Evolutionary conservation across 2,797 vertebrate species (phyloP).

Genomic region (Pangasius larnaudii): DNA sequence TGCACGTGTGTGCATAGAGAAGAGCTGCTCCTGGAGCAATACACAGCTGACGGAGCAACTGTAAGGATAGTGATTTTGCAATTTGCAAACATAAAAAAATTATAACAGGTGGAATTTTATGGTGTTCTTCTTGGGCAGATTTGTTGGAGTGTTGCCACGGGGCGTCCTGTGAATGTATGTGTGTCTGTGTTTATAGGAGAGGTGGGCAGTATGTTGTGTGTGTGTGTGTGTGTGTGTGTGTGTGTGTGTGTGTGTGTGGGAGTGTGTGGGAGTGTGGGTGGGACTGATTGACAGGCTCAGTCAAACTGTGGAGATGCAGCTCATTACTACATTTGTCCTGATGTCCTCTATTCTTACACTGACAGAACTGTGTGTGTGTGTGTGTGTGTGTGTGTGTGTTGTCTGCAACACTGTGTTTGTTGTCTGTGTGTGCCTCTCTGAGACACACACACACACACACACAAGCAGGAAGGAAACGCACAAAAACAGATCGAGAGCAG

Average conservation of each 20-base stretch:
- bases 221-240: background rate
- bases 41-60: background rate
- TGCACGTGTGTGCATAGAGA: background rate
- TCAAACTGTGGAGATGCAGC: constrained; percentile 20
- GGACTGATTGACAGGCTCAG: background rate
- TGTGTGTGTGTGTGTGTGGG: background rate
- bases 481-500: background rate
- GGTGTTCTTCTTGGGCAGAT: background rate
- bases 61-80: background rate
- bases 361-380: background rate
- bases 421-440: background rate
- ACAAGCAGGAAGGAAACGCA: too few relatives aligned
- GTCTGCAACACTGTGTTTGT: background rate
- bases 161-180: background rate
- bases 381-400: background rate
- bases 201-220: background rate
- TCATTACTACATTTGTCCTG: constrained; percentile 68
- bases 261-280: background rate
- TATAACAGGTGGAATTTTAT: background rate
- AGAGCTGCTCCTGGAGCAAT: background rate
- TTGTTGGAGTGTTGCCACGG: background rate
- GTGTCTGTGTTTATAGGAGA: background rate
- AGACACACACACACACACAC: background rate
- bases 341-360: background rate
- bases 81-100: background rate